These are phyloP conservation scores for Diacarnus erythraeanus DNA, from an alignment of 37 sponge, comb jelly and placozoan genomes.

Conservation along the genomic window DNA sequence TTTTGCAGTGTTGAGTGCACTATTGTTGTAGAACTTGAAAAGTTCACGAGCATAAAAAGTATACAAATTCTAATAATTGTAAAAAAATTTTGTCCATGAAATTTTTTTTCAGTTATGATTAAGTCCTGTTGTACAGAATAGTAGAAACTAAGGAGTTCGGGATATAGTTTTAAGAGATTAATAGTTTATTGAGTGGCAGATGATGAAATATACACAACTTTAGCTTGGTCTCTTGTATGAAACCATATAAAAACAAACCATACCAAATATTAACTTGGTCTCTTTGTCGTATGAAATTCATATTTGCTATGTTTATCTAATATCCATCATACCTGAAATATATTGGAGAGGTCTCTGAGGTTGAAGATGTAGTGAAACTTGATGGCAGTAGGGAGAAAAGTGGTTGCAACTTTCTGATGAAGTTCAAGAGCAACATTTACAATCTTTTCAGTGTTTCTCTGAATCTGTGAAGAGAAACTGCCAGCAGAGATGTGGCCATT, in stretches of 20 bases:
- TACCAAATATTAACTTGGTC: background rate
- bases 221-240: background rate
- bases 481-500: slow-evolving; percentile 74
- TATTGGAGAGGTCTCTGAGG: slow-evolving; percentile 95
- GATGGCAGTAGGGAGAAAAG: slow-evolving; percentile 98
- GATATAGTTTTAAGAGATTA: too few relatives aligned
- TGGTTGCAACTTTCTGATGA: slow-evolving; percentile 83
- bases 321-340: slow-evolving; percentile 77
- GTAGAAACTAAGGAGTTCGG: too few relatives aligned
- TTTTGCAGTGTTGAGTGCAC: too few relatives aligned
- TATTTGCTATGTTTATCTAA: background rate
- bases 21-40: too few relatives aligned
- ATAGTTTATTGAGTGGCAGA: too few relatives aligned
- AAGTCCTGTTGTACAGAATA: too few relatives aligned
- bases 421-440: slow-evolving; percentile 80
- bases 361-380: slow-evolving; percentile 99
- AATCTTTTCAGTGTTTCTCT: slow-evolving; percentile 73
- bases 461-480: slow-evolving; percentile 68
- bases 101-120: too few relatives aligned
- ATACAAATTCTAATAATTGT: too few relatives aligned
- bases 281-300: background rate
- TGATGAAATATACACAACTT: background rate
- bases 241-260: slow-evolving; percentile 4
- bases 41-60: too few relatives aligned
- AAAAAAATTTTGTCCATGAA: too few relatives aligned